Conservation (phyloP, 2,113 vertebrate genomes). For the Mellivora capensis region DNA sequence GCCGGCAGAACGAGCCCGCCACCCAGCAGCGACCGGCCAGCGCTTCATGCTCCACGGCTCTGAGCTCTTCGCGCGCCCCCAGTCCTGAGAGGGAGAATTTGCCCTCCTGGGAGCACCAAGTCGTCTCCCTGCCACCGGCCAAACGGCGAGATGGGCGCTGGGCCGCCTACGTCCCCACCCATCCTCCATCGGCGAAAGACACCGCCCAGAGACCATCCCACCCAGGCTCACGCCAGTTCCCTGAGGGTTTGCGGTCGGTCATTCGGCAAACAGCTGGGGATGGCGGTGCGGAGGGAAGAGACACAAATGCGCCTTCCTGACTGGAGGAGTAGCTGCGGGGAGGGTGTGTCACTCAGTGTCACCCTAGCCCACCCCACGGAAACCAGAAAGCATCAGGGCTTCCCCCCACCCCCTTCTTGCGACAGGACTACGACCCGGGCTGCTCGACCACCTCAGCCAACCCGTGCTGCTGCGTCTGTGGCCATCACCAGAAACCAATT, state of each 20-base stretch:
- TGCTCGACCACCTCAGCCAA: conserved; percentile 59
- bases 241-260: conserved; percentile 75
- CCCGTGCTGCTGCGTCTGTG: not conserved
- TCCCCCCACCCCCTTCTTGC: conserved; percentile 37
- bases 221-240: conserved; percentile 75
- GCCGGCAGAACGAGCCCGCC: not conserved
- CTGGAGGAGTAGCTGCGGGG: conserved; percentile 42
- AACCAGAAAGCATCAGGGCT: conserved; percentile 49
- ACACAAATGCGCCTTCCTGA: conserved; percentile 72
- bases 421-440: conserved; percentile 69
- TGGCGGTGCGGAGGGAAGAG: conserved; percentile 66
- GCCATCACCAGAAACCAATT: conserved; percentile 49
- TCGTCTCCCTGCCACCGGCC: conserved; percentile 79
- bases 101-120: conserved; percentile 68
- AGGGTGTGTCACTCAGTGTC: conserved; percentile 58
- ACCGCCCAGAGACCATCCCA: conserved; percentile 74
- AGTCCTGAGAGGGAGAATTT: not conserved
- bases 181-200: conserved; percentile 79
- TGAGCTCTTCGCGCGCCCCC: conserved; percentile 36
- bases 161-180: conserved; percentile 59
- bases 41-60: conserved; percentile 61
- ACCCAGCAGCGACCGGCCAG: not conserved
- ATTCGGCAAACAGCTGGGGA: conserved; percentile 62
- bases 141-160: conserved; percentile 79
- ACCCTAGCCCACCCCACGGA: conserved; percentile 67